These are phyloP conservation scores for Nomada goodeniana DNA, from an alignment of 2,888 invertebrate species.

Conservation along the genomic window DNA sequence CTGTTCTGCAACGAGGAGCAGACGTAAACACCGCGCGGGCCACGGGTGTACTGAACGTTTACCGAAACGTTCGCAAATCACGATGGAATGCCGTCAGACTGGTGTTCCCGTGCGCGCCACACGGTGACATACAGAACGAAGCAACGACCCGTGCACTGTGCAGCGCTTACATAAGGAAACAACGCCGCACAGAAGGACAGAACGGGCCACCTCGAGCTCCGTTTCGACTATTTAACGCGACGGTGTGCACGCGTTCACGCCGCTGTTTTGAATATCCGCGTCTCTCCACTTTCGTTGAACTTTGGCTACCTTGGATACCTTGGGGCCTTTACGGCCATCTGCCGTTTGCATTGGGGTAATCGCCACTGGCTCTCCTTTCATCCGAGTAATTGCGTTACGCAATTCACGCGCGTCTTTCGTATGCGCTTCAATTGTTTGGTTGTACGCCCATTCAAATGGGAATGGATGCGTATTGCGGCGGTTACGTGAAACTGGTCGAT, in stretches of 20 bases:
- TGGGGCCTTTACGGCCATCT: slow-evolving; percentile 1
- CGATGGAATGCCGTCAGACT: slow-evolving; percentile 82
- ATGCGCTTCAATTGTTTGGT: slow-evolving; percentile 16
- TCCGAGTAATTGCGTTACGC: slow-evolving; percentile 49
- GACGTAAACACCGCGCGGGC: slow-evolving; percentile 75
- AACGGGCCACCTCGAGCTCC: slow-evolving; percentile 49
- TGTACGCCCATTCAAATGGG: slow-evolving; percentile 20
- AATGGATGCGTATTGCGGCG: neutral
- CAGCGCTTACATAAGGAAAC: slow-evolving; percentile 79
- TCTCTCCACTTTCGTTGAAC: slow-evolving; percentile 23
- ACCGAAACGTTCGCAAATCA: slow-evolving; percentile 83
- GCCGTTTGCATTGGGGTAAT: slow-evolving; percentile 32
- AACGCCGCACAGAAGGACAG: slow-evolving; percentile 54
- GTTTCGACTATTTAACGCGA: slow-evolving; percentile 29
- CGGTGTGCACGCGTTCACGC: neutral
- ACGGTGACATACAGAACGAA: slow-evolving; percentile 79
- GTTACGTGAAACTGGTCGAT: slow-evolving; percentile 19
- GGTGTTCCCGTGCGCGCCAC: slow-evolving; percentile 76
- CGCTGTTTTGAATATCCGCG: neutral
- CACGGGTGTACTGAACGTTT: slow-evolving; percentile 76
- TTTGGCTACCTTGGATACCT: slow-evolving; percentile 9
- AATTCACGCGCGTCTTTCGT: slow-evolving; percentile 39
- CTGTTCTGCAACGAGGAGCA: slow-evolving; percentile 51
- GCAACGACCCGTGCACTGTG: slow-evolving; percentile 74
- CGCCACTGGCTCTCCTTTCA: slow-evolving; percentile 17